Evolutionary conservation across 2,113 vertebrate genomes (phyloP).

Genomic region (Raphicerus campestris): DNA sequence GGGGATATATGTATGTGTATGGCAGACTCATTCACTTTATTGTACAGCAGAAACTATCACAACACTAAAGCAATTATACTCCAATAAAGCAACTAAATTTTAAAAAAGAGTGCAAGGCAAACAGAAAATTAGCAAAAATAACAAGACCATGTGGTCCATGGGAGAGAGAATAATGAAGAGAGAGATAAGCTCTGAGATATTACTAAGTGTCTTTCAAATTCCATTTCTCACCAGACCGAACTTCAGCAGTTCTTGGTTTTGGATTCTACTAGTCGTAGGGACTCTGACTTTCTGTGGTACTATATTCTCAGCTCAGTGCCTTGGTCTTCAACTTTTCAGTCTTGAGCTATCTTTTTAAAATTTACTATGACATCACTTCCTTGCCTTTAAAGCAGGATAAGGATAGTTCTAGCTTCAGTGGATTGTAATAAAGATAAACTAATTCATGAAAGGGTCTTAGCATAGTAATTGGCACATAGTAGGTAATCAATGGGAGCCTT

Average conservation of each 20-base stretch:
- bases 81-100: not conserved
- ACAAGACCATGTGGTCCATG: not conserved
- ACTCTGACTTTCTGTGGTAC: not conserved
- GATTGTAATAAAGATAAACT: not conserved
- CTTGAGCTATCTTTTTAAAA: constrained; percentile 4
- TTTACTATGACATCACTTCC: not conserved
- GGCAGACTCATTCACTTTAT: not conserved
- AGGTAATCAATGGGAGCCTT: not conserved
- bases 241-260: not conserved
- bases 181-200: not conserved
- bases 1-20: not conserved
- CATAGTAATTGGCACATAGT: not conserved
- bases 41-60: not conserved
- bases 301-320: not conserved
- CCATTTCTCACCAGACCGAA: not conserved
- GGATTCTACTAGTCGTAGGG: not conserved
- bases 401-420: not conserved
- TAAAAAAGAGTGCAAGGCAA: not conserved
- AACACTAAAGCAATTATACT: not conserved
- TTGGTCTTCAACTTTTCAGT: not conserved
- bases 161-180: not conserved
- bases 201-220: not conserved
- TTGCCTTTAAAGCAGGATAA: not conserved
- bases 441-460: not conserved
- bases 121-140: not conserved